A percentile compares a stretch with the other conserved stretches of the same genome.
These are phyloP conservation scores for Huso huso DNA, from an alignment of 2,797 vertebrate genomes.

Conservation along the genomic window DNA sequence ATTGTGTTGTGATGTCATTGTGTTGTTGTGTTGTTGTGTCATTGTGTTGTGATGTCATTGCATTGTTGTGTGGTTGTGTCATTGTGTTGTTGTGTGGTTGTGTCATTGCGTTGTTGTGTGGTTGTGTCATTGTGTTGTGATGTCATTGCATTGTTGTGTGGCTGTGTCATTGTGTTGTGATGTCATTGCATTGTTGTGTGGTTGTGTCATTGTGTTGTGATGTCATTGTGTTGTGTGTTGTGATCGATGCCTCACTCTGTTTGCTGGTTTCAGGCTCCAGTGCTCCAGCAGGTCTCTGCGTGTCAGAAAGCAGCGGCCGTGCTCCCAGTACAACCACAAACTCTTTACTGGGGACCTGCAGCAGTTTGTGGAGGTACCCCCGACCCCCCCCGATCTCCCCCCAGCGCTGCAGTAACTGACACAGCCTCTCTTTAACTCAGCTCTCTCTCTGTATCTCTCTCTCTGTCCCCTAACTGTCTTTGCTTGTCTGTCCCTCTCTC, in stretches of 20 bases:
- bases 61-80: not conserved
- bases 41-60: too few relatives aligned
- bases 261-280: conserved; percentile 29
- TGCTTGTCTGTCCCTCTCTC: not conserved
- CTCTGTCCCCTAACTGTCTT: not conserved
- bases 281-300: conserved; percentile 64
- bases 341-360: conserved; percentile 82
- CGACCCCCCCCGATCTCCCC: not conserved
- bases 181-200: too few relatives aligned
- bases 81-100: conserved; percentile 12
- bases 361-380: conserved; percentile 78
- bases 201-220: conserved; percentile 13
- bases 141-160: too few relatives aligned
- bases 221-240: conserved; percentile 46
- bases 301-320: conserved; percentile 65
- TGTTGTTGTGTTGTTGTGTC: too few relatives aligned
- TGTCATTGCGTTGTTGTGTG: too few relatives aligned
- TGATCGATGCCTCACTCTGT: not conserved
- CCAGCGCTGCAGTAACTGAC: not conserved
- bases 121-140: conserved; percentile 26
- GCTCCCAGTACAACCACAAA: conserved; percentile 80
- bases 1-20: too few relatives aligned
- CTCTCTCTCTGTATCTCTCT: not conserved
- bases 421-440: not conserved
- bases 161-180: too few relatives aligned